Percentiles rank a stretch among this genome's conserved stretches.
Conservation (phyloP, 2,888 invertebrate species). For the Byasa hedistus region DNA sequence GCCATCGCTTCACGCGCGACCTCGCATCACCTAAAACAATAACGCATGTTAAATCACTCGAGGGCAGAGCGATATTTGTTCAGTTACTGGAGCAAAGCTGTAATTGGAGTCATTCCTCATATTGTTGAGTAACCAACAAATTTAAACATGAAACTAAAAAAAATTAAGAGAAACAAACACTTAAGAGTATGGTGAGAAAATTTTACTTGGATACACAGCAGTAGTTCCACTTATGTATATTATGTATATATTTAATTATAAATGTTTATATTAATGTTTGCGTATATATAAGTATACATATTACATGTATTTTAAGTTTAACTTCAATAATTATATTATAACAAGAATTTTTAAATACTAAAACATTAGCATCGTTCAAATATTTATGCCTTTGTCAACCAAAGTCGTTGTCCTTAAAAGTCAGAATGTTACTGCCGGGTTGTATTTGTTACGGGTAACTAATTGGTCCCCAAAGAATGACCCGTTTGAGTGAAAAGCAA, state of each 20-base stretch:
- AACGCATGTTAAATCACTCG: constrained; percentile 58
- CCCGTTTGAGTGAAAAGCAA: constrained; percentile 61
- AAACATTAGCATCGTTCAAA: too few species aligned
- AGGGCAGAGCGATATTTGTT: constrained; percentile 64
- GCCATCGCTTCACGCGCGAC: constrained; percentile 68
- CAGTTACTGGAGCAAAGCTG: constrained; percentile 36
- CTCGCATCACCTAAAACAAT: constrained; percentile 79
- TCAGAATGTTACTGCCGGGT: constrained; percentile 38
- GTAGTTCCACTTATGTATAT: too few species aligned
- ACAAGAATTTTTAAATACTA: too few species aligned
- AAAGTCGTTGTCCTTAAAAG: constrained; percentile 24
- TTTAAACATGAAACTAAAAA: too few species aligned
- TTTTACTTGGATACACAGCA: too few species aligned
- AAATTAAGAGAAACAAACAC: too few species aligned
- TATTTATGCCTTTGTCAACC: background rate
- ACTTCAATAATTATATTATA: too few species aligned
- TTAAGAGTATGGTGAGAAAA: too few species aligned
- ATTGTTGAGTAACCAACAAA: background rate
- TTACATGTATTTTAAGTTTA: too few species aligned
- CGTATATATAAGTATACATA: too few species aligned
- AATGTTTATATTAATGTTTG: too few species aligned
- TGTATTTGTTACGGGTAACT: constrained; percentile 61
- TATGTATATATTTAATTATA: too few species aligned
- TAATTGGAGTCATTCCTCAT: constrained; percentile 6
- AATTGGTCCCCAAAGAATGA: constrained; percentile 66